Conservation (phyloP, 30 jellyfish, hydroid and myxozoan genomes). For the Cassiopea andromeda region DNA sequence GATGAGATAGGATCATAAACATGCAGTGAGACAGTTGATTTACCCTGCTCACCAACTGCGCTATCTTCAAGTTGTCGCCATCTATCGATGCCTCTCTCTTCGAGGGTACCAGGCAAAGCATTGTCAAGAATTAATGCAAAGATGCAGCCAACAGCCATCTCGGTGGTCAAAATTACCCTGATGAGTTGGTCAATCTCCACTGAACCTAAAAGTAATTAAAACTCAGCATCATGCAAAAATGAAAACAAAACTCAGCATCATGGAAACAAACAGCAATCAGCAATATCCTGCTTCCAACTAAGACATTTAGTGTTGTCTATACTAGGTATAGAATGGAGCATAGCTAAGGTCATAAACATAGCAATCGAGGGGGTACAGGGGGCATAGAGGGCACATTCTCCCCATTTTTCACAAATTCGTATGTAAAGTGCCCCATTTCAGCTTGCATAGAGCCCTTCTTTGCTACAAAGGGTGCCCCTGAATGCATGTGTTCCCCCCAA, state of each 20-base stretch:
- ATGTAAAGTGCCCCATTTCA: too few species aligned
- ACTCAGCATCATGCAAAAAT: background rate
- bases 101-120: conserved; percentile 69
- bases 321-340: too few species aligned
- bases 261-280: background rate
- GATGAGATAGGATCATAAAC: conserved; percentile 73
- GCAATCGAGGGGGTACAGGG: too few species aligned
- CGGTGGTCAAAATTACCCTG: conserved; percentile 68
- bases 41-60: background rate
- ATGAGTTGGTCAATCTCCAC: conserved; percentile 79
- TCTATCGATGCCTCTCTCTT: conserved; percentile 80
- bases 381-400: too few species aligned
- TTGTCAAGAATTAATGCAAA: conserved; percentile 81
- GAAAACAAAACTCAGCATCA: too few species aligned
- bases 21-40: conserved; percentile 33
- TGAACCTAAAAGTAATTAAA: conserved; percentile 37
- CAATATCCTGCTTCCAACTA: background rate
- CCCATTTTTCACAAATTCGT: too few species aligned
- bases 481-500: too few species aligned
- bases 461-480: too few species aligned
- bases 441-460: too few species aligned
- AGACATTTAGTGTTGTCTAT: too few species aligned
- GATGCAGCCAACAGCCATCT: conserved; percentile 85
- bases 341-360: too few species aligned
- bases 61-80: conserved; percentile 55